phyloP scores from a whole-genome alignment of 2,888 invertebrate species.

The Drosophila mercatorum region DNA sequence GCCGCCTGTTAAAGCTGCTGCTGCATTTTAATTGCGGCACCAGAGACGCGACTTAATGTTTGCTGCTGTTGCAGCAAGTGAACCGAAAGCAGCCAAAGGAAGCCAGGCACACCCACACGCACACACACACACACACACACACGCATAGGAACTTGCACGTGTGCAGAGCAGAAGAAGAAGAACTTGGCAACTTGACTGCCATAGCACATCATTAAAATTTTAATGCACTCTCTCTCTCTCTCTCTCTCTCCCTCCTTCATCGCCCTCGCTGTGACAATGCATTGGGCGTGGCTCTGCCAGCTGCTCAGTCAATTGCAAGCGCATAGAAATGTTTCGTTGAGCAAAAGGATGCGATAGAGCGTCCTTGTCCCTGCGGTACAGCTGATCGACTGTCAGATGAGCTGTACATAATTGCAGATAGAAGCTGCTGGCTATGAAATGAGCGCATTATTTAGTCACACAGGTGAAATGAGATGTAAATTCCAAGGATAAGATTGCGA shows the following conservation, averaged over 20 bases:
- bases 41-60: constrained; percentile 54
- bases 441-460: neutral
- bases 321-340: constrained; percentile 51
- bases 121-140: neutral
- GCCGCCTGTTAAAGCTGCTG: constrained; percentile 39
- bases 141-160: constrained; percentile 5
- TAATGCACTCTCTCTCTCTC: constrained; percentile 45
- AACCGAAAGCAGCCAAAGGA: constrained; percentile 42
- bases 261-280: constrained; percentile 48
- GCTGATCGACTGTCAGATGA: constrained; percentile 60
- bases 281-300: constrained; percentile 55
- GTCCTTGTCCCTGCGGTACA: neutral
- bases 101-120: constrained; percentile 22
- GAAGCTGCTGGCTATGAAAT: constrained; percentile 22
- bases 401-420: constrained; percentile 43
- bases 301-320: constrained; percentile 58
- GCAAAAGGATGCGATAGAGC: constrained; percentile 13
- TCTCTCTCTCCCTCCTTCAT: neutral
- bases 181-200: constrained; percentile 36
- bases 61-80: constrained; percentile 35
- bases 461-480: constrained; percentile 11
- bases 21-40: constrained; percentile 73
- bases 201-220: constrained; percentile 74
- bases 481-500: too few relatives aligned
- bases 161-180: constrained; percentile 12